Conservation (phyloP, 2,888 invertebrate genomes). For the Aphrophora alni region DNA sequence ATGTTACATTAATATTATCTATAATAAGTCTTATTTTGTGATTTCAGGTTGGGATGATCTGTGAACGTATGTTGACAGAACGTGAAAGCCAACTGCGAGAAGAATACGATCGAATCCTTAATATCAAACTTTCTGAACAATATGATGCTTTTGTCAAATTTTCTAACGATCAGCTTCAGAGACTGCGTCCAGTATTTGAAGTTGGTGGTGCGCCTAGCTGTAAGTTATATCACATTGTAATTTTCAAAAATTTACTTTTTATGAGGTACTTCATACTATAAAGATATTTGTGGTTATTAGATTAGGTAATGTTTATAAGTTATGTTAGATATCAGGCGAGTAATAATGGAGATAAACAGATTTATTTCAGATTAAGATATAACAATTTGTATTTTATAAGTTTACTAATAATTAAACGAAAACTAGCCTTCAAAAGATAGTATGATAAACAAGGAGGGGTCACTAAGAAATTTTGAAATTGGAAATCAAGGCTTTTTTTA, state of each 20-base stretch:
- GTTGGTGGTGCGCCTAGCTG: conserved; percentile 52
- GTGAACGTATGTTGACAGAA: conserved; percentile 96
- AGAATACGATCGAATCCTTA: conserved; percentile 93
- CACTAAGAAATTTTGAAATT: too few species aligned
- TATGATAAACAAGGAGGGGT: too few species aligned
- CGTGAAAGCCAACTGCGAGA: conserved; percentile 92
- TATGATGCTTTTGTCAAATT: conserved; percentile 99
- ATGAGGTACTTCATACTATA: not conserved
- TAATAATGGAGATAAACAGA: too few species aligned
- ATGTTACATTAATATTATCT: too few species aligned
- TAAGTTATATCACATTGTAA: conserved; percentile 45
- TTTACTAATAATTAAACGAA: too few species aligned
- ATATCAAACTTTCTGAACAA: conserved; percentile 94
- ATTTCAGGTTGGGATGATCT: conserved; percentile 89
- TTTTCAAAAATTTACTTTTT: not conserved
- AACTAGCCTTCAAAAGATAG: too few species aligned
- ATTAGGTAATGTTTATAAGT: too few species aligned
- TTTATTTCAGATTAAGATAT: too few species aligned
- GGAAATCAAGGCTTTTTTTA: too few species aligned
- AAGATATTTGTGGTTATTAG: not conserved
- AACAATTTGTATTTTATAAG: too few species aligned
- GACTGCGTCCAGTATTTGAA: conserved; percentile 56
- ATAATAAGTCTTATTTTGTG: conserved; percentile 12
- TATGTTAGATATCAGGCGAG: too few species aligned
- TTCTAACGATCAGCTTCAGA: conserved; percentile 96